Evolutionary conservation across 2,113 vertebrate species (phyloP).

Genomic region (Ardeotis arabs): DNA sequence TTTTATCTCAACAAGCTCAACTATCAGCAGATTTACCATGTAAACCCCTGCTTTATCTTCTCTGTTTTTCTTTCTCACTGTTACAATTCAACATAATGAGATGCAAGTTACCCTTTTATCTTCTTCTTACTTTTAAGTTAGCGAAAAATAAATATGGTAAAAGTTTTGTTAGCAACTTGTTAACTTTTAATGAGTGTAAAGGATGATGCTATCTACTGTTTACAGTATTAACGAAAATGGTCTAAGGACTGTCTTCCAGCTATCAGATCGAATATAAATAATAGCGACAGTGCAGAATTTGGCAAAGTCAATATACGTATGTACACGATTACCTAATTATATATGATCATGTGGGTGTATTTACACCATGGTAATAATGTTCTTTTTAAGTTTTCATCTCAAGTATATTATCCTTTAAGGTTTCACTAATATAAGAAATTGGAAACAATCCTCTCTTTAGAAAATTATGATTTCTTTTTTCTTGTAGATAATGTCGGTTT

Average conservation of each 20-base stretch:
- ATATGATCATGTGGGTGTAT: neutral
- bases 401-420: neutral
- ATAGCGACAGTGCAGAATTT: neutral
- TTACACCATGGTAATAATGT: neutral
- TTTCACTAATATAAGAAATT: neutral
- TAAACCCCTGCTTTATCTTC: neutral
- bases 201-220: constrained; percentile 29
- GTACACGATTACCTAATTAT: neutral
- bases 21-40: neutral
- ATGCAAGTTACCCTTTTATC: constrained; percentile 19
- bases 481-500: constrained; percentile 37
- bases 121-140: neutral
- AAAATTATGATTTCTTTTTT: constrained; percentile 59
- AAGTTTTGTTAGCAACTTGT: constrained; percentile 26
- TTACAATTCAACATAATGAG: neutral
- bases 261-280: constrained; percentile 23
- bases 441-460: neutral
- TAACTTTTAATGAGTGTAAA: constrained; percentile 10
- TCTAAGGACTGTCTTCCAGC: neutral
- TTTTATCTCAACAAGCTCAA: neutral
- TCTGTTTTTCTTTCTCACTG: constrained; percentile 3
- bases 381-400: neutral
- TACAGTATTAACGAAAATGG: neutral
- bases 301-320: neutral
- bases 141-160: neutral